Evolutionary conservation across 2,888 invertebrate genomes (phyloP).

Genomic region (Plagiodera versicolora): DNA sequence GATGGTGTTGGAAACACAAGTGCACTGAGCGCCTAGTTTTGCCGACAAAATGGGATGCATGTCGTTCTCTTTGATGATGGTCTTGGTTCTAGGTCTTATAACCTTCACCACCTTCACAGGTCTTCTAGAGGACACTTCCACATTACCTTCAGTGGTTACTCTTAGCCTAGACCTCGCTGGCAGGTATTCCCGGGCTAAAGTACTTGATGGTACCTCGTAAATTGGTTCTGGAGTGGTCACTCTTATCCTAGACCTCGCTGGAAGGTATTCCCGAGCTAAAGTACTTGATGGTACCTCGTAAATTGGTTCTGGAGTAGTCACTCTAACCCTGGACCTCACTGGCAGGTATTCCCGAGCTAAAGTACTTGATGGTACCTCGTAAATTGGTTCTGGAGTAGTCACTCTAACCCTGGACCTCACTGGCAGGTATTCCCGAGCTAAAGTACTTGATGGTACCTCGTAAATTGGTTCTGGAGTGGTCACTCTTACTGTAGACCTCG

Average conservation of each 20-base stretch:
- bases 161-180: slow-evolving; percentile 30
- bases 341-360: slow-evolving; percentile 27
- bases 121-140: slow-evolving; percentile 23
- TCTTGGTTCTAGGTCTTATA: slow-evolving; percentile 56
- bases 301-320: slow-evolving; percentile 7
- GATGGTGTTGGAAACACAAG: slow-evolving; percentile 65
- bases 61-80: slow-evolving; percentile 71
- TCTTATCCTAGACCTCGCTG: slow-evolving; percentile 31
- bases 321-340: slow-evolving; percentile 13
- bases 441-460: neutral
- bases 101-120: slow-evolving; percentile 32
- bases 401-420: slow-evolving; percentile 15
- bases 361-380: slow-evolving; percentile 17
- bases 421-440: no score
- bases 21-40: slow-evolving; percentile 74
- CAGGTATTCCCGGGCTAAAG: slow-evolving; percentile 41
- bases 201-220: no score
- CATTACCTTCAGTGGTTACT: slow-evolving; percentile 29
- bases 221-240: slow-evolving; percentile 33
- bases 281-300: neutral
- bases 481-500: slow-evolving; percentile 13
- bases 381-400: slow-evolving; percentile 8
- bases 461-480: slow-evolving; percentile 3
- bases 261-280: slow-evolving; percentile 17
- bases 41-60: slow-evolving; percentile 70